phyloP scores from a whole-genome alignment of 2,113 vertebrate species.

The Pampusana beccarii region DNA sequence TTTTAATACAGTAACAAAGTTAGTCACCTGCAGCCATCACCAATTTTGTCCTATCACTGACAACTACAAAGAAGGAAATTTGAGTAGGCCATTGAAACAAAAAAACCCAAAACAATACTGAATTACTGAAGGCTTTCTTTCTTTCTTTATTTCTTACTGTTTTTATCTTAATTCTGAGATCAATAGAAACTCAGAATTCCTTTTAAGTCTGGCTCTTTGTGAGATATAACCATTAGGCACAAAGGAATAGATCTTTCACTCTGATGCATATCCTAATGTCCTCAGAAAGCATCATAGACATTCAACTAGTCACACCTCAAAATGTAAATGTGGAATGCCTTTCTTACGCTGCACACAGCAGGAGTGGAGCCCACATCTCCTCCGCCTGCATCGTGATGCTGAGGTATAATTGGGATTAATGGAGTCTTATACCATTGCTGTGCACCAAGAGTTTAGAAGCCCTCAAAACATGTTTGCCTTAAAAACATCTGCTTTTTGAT shows the following conservation, averaged over 20 bases:
- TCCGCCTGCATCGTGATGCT: neutral
- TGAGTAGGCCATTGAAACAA: neutral
- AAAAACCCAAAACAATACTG: neutral
- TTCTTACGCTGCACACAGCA: neutral
- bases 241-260: neutral
- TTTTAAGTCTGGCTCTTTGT: neutral
- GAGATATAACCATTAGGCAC: neutral
- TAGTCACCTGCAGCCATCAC: neutral
- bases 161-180: neutral
- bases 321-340: accelerated
- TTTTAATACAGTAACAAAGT: neutral
- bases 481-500: neutral
- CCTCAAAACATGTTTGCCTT: accelerated
- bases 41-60: neutral
- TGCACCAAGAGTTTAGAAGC: neutral
- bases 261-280: neutral
- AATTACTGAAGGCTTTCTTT: neutral
- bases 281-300: neutral
- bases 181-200: neutral
- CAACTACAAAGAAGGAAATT: neutral
- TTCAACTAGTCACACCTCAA: neutral
- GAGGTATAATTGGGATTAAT: neutral
- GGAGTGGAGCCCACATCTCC: neutral
- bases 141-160: neutral
- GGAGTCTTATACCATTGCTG: neutral